phyloP scores from a whole-genome alignment of 2,888 invertebrate genomes.

The Trileptium ribeirensis region DNA sequence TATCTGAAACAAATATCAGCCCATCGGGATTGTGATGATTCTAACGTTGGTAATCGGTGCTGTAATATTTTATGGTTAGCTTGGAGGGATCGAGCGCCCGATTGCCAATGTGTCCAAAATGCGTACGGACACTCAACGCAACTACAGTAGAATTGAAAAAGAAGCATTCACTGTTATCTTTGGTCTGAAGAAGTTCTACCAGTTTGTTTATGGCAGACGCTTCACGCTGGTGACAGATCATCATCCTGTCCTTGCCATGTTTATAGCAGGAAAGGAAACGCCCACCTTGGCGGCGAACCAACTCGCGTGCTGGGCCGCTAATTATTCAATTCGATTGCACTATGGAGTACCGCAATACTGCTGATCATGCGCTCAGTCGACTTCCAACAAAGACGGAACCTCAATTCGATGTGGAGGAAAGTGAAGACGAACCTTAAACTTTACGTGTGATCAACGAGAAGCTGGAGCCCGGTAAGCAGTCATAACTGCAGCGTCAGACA shows the following conservation, averaged over 20 bases:
- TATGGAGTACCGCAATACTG: constrained; percentile 13
- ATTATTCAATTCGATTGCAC: neutral
- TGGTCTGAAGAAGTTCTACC: constrained; percentile 37
- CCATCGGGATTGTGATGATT: too few relatives aligned
- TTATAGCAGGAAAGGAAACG: constrained; percentile 22
- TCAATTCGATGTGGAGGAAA: constrained; percentile 25
- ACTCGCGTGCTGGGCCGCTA: constrained; percentile 26
- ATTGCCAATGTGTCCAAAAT: constrained; percentile 38
- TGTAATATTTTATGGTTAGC: constrained; percentile 29
- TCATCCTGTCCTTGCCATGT: constrained; percentile 32
- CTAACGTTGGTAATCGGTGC: constrained; percentile 19
- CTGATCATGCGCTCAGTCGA: constrained; percentile 31
- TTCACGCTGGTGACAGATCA: constrained; percentile 36
- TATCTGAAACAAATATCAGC: too few relatives aligned
- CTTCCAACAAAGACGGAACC: constrained; percentile 15
- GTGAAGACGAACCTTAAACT: constrained; percentile 10
- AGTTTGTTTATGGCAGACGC: constrained; percentile 36
- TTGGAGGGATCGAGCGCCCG: constrained; percentile 28
- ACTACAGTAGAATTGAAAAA: constrained; percentile 37
- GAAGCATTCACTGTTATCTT: constrained; percentile 37
- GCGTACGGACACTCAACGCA: constrained; percentile 33
- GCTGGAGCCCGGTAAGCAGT: neutral
- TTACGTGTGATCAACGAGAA: constrained; percentile 10
- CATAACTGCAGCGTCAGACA: neutral
- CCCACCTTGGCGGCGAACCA: constrained; percentile 26